Evolutionary conservation across 1,140 invertebrate species (phyloP).

Genomic region (Drosophila punjabiensis): DNA sequence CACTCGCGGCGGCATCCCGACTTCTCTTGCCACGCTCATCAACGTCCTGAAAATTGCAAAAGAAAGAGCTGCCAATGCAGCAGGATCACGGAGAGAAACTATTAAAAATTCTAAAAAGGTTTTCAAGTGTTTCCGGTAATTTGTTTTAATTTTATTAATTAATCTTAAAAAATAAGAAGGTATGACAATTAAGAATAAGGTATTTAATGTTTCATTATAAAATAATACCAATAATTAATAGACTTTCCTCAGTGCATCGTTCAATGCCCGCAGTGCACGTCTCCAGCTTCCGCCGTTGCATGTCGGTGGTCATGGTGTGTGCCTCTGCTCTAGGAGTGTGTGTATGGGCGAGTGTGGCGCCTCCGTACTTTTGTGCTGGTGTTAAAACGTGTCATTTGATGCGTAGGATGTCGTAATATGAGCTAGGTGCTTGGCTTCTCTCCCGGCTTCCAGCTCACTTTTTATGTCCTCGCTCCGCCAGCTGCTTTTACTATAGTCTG

Average conservation of each 20-base stretch:
- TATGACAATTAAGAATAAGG: no score
- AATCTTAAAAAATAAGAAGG: no score
- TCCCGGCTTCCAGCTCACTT: constrained; percentile 2
- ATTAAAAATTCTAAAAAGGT: no score
- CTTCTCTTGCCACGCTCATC: constrained; percentile 40
- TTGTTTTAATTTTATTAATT: not conserved
- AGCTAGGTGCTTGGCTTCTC: constrained; percentile 58
- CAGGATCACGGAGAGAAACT: not conserved
- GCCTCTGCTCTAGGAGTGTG: constrained; percentile 7
- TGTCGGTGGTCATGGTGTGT: constrained; percentile 30
- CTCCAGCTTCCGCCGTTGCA: constrained; percentile 29
- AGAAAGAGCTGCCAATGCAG: constrained; percentile 14
- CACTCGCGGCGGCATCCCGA: constrained; percentile 38
- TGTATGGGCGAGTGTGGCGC: not conserved
- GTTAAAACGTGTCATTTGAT: constrained; percentile 81
- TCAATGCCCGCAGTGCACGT: constrained; percentile 43
- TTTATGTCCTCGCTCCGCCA: constrained; percentile 23
- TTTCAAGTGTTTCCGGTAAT: not conserved
- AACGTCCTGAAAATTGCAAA: constrained; percentile 27
- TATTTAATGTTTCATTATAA: no score
- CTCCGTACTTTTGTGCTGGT: constrained; percentile 47
- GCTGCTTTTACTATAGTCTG: constrained; percentile 12
- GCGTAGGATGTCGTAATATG: constrained; percentile 61
- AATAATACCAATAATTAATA: not conserved
- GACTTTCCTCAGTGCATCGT: constrained; percentile 13